phyloP scores from a whole-genome alignment of 2,888 invertebrate genomes.

The Ennomos fuscantarius region DNA sequence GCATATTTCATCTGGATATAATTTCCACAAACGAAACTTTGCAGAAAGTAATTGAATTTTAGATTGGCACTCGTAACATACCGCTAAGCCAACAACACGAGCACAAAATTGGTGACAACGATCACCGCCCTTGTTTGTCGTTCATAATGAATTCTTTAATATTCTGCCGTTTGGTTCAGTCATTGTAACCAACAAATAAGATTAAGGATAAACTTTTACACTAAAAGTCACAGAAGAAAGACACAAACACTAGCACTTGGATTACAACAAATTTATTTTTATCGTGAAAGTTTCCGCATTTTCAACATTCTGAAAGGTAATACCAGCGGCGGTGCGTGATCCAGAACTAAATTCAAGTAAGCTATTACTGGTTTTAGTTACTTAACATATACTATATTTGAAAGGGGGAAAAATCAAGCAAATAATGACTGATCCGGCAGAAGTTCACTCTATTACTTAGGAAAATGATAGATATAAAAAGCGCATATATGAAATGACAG shows the following conservation, averaged over 20 bases:
- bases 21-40: slow-evolving; percentile 28
- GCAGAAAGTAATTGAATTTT: slow-evolving; percentile 34
- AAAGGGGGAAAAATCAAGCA: no score
- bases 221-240: slow-evolving; percentile 61
- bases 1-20: slow-evolving; percentile 13
- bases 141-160: slow-evolving; percentile 50
- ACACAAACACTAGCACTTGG: slow-evolving; percentile 62
- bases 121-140: slow-evolving; percentile 45
- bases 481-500: no score
- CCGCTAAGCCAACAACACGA: slow-evolving; percentile 27
- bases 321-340: slow-evolving; percentile 44
- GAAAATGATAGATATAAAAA: no score
- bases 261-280: slow-evolving; percentile 77
- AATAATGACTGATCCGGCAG: no score
- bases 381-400: no score
- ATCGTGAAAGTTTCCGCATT: slow-evolving; percentile 76
- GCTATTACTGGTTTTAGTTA: no score
- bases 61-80: slow-evolving; percentile 33
- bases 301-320: slow-evolving; percentile 60
- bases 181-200: slow-evolving; percentile 63
- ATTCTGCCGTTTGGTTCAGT: slow-evolving; percentile 47
- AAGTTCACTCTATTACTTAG: no score
- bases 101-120: slow-evolving; percentile 29
- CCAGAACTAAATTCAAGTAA: no score
- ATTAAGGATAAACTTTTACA: slow-evolving; percentile 66